A percentile compares a stretch with the other conserved stretches of the same genome.
Evolutionary conservation across 2,797 vertebrate species (phyloP).

Genomic region (Cryptoprocta ferox): DNA sequence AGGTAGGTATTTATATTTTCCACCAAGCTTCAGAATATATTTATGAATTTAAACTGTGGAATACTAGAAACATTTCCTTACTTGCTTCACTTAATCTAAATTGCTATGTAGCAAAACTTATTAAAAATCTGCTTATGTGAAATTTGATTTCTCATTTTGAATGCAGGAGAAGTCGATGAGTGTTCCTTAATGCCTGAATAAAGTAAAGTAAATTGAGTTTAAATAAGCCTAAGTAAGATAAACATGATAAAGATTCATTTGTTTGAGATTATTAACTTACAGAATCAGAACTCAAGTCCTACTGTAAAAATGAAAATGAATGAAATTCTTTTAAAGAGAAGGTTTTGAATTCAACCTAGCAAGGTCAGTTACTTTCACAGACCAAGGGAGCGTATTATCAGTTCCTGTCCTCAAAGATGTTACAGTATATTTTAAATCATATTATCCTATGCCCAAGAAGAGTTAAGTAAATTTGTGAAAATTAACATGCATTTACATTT

Average conservation of each 20-base stretch:
- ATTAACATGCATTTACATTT: background rate
- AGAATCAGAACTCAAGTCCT: background rate
- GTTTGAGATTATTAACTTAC: background rate
- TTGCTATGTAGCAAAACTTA: background rate
- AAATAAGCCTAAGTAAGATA: background rate
- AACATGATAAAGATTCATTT: background rate
- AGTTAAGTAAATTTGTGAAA: background rate
- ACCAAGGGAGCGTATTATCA: background rate
- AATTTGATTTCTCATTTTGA: background rate
- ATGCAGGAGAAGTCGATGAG: background rate
- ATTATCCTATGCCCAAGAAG: background rate
- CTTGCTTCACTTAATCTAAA: background rate
- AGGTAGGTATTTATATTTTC: background rate
- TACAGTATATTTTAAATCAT: background rate
- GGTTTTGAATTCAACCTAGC: background rate
- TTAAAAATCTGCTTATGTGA: background rate
- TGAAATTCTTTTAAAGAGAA: background rate
- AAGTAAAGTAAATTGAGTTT: background rate
- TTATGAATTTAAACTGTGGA: background rate
- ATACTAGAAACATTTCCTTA: background rate
- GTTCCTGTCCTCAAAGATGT: background rate
- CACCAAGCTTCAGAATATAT: background rate
- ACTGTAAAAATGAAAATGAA: background rate
- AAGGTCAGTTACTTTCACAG: background rate
- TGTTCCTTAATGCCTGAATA: background rate